Percentiles rank a stretch among this genome's conserved stretches.
phyloP scores from a whole-genome alignment of 1,140 invertebrate species.

The Gonioctena quinquepunctata region DNA sequence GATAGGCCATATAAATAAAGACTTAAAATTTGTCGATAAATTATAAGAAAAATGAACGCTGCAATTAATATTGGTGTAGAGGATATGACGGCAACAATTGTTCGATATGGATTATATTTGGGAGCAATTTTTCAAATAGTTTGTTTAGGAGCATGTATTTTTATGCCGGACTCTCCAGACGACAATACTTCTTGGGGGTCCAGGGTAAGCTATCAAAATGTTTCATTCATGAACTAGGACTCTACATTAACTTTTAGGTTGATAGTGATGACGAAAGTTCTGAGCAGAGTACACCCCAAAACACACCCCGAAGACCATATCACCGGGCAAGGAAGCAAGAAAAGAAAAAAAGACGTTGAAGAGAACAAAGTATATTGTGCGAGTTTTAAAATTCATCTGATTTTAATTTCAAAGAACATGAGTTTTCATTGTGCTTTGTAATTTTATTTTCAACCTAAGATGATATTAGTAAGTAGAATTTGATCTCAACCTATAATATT shows the following conservation, averaged over 20 bases:
- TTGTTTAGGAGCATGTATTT: slow-evolving; percentile 69
- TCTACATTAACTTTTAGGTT: slow-evolving; percentile 38
- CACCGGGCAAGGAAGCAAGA: slow-evolving; percentile 59
- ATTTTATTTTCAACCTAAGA: too few relatives aligned
- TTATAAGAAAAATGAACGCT: slow-evolving; percentile 42
- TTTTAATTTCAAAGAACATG: neutral
- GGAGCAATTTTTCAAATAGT: slow-evolving; percentile 72
- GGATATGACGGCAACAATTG: slow-evolving; percentile 67
- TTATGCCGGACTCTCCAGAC: slow-evolving; percentile 58
- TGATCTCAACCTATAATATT: too few relatives aligned
- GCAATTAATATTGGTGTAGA: slow-evolving; percentile 56
- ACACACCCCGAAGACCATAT: slow-evolving; percentile 59
- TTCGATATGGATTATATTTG: slow-evolving; percentile 69
- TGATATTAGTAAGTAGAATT: too few relatives aligned
- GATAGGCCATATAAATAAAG: too few relatives aligned
- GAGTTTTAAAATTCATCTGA: neutral
- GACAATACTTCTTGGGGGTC: slow-evolving; percentile 41
- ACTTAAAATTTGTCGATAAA: too few relatives aligned
- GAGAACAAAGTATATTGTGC: too few relatives aligned
- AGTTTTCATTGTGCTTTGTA: too few relatives aligned
- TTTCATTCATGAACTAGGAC: neutral
- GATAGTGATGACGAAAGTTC: slow-evolving; percentile 61
- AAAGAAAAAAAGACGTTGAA: slow-evolving; percentile 62
- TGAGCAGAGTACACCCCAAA: slow-evolving; percentile 65
- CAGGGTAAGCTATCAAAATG: slow-evolving; percentile 34